phyloP scores from a whole-genome alignment of 2,113 vertebrate genomes.

The Bos indicus region DNA sequence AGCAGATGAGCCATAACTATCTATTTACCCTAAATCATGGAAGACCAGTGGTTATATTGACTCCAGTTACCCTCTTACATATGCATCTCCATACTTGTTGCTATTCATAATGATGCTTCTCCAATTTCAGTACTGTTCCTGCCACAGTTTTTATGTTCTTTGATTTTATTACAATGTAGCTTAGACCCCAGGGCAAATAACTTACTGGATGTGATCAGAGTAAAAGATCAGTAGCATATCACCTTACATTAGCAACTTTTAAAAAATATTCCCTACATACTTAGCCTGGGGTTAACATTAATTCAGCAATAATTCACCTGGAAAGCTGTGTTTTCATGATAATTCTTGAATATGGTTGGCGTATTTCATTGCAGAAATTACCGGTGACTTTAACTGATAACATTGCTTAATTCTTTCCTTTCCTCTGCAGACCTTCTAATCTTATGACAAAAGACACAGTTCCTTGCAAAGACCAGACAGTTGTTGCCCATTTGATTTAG shows the following conservation, averaged over 20 bases:
- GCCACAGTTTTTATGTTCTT: conserved; percentile 44
- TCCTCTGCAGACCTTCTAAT: conserved; percentile 48
- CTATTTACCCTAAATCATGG: conserved; percentile 29
- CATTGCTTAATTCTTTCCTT: conserved; percentile 57
- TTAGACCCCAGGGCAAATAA: conserved; percentile 42
- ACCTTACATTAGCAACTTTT: conserved; percentile 73
- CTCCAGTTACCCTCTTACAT: conserved; percentile 45
- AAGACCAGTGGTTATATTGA: not conserved
- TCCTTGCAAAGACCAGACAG: conserved; percentile 53
- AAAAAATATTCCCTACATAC: conserved; percentile 58
- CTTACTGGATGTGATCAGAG: conserved; percentile 42
- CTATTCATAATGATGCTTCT: conserved; percentile 56
- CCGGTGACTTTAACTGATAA: conserved; percentile 44
- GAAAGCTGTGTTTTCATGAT: conserved; percentile 74
- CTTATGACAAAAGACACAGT: conserved; percentile 61
- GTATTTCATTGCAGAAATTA: conserved; percentile 51
- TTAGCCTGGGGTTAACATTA: conserved; percentile 77
- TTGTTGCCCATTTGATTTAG: conserved; percentile 56
- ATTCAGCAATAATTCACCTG: conserved; percentile 76
- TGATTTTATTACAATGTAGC: conserved; percentile 67
- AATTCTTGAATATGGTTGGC: conserved; percentile 63
- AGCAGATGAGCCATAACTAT: conserved; percentile 3
- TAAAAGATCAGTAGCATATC: conserved; percentile 71
- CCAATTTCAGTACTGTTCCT: conserved; percentile 58
- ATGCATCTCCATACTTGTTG: conserved; percentile 57